Evolutionary conservation across 1,140 invertebrate species (phyloP), one percentile per base, ranked within the genome.

Genomic region (Drosophila hydei): DNA sequence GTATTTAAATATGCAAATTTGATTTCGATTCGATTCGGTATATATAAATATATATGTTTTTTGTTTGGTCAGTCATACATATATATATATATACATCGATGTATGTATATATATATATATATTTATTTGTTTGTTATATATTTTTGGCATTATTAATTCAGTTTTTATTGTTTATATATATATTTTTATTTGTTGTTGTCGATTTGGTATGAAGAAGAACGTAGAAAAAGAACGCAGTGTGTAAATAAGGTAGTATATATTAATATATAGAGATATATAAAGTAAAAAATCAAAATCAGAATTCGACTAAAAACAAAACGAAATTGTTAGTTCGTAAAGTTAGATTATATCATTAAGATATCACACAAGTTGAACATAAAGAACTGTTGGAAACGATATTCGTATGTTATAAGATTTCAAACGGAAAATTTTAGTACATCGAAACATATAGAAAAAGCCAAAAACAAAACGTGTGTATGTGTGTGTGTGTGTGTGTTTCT

Each of bases 161-260:
- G 55, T 27, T 59, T 73, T 55, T 8, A 23, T 48, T 42, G 9
- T 61, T 59, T 73, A 55, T 12, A 40, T 48, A 23, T 48, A 18
- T 45, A 47, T 58, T 60, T 60, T 38, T 58, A 42, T 75, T 61
- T 25, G 36, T 73, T 73, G 59, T 72, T 67, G 69, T 68, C 77
- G 73, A 79, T 79, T 85, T 85, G 70, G 77, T 85, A 84, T 84
- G 80, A 84, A 84, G 79, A 85, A 81, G 79, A 81, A 81, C 81
- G 80, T 84, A 87, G 80, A 80, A 85, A 81, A 84, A 84, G 80
- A 84, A 84, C 80, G 80, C 80, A 84, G 80, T 85, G 84, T 85
- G 81, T 74, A 81, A 85, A 85, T 87, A 76, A 85, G 77, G 80
- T 85, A 67, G 80, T 85, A 80, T 72, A 67, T 65, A 68, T 55